Percentiles rank a stretch among this genome's conserved stretches.
Evolutionary conservation across 2,797 vertebrate genomes (phyloP).

Genomic region (Mastacembelus armatus): DNA sequence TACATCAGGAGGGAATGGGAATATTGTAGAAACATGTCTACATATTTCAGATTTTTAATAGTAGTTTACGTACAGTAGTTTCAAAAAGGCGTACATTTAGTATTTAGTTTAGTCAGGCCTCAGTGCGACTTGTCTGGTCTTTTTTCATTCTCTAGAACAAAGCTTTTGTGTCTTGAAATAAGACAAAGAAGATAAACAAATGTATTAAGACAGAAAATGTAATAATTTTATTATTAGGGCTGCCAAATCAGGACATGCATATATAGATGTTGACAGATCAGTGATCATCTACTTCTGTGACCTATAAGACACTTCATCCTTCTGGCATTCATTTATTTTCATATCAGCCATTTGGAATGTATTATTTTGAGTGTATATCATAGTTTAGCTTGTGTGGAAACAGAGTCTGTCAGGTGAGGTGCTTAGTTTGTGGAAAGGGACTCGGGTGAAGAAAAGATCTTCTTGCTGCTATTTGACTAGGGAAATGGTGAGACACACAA

Average conservation of each 20-base stretch:
- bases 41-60: slow-evolving; percentile 49
- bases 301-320: slow-evolving; percentile 8
- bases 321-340: slow-evolving; percentile 5
- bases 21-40: slow-evolving; percentile 34
- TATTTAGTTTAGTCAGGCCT: no score
- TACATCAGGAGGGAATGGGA: slow-evolving; percentile 42
- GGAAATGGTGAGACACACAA: slow-evolving; percentile 40
- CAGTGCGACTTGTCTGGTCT: slow-evolving; percentile 26
- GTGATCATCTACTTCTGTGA: not conserved
- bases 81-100: no score
- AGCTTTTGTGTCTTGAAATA: slow-evolving; percentile 26
- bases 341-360: slow-evolving; percentile 48
- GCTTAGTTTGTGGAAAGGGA: slow-evolving; percentile 3
- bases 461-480: slow-evolving; percentile 67
- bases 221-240: slow-evolving; percentile 9
- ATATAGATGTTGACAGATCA: slow-evolving; percentile 20
- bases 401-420: slow-evolving; percentile 14
- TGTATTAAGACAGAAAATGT: slow-evolving; percentile 3
- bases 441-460: no score
- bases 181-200: slow-evolving; percentile 17
- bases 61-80: no score
- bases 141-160: slow-evolving; percentile 13
- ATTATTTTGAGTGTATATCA: slow-evolving; percentile 27
- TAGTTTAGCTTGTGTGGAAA: slow-evolving; percentile 14
- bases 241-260: slow-evolving; percentile 36